Evolutionary conservation across 1,140 invertebrate species (phyloP).

Genomic region (Nomia melanderi): DNA sequence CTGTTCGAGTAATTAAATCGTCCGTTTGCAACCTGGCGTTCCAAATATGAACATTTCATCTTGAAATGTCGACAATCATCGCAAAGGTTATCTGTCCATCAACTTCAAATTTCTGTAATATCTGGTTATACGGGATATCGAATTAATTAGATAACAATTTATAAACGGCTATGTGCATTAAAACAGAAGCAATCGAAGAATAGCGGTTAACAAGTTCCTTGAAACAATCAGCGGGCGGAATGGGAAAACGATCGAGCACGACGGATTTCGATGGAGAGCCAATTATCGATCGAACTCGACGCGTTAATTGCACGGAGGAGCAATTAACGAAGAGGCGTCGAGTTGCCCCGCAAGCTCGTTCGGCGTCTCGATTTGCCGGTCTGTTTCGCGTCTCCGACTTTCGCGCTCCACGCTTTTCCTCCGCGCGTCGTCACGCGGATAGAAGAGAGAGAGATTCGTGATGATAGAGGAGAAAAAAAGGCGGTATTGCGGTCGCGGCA

Average conservation of each 20-base stretch:
- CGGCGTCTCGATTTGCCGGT: slow-evolving; percentile 55
- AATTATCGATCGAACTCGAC: not conserved
- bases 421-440: not conserved
- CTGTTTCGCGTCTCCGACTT: slow-evolving; percentile 60
- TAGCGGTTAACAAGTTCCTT: too few species aligned
- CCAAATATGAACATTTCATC: too few species aligned
- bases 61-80: too few species aligned
- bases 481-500: slow-evolving; percentile 11
- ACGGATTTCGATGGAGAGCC: not conserved
- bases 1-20: too few species aligned
- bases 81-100: too few species aligned
- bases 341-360: slow-evolving; percentile 3
- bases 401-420: slow-evolving; percentile 48
- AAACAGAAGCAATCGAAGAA: too few species aligned
- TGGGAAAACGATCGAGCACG: not conserved
- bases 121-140: too few species aligned
- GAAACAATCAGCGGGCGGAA: too few species aligned
- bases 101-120: too few species aligned
- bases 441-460: slow-evolving; percentile 4
- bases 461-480: not conserved
- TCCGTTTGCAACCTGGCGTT: too few species aligned
- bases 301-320: slow-evolving; percentile 14
- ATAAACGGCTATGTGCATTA: too few species aligned
- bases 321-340: slow-evolving; percentile 20
- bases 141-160: too few species aligned